Percentiles rank a stretch among this genome's conserved stretches.
Conservation (phyloP, 2,797 vertebrate genomes). For the Falco concolor region DNA sequence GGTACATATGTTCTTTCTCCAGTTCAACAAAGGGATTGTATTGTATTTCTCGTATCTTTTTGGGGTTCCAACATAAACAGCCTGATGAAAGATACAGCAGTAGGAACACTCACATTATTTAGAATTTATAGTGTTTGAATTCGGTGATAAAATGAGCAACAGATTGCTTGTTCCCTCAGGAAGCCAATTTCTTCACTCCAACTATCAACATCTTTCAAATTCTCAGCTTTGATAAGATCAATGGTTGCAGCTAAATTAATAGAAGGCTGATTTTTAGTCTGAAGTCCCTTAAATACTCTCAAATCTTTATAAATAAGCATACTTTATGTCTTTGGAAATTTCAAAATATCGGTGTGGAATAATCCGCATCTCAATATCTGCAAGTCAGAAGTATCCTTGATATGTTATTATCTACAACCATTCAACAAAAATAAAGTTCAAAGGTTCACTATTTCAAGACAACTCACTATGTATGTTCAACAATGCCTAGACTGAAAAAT, state of each 20-base stretch:
- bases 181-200: background rate
- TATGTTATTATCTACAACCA: background rate
- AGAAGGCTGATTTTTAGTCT: background rate
- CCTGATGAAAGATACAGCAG: background rate
- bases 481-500: background rate
- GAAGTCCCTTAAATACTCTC: background rate
- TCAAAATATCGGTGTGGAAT: background rate
- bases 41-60: background rate
- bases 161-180: background rate
- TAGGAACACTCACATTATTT: background rate
- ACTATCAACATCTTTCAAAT: background rate
- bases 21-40: background rate
- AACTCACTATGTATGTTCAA: background rate
- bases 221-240: background rate
- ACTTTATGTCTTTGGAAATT: background rate
- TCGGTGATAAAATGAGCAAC: fast-evolving
- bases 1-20: background rate
- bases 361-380: background rate
- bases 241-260: background rate
- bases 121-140: background rate
- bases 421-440: background rate
- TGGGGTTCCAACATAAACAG: background rate
- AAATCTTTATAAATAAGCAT: background rate
- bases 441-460: background rate
- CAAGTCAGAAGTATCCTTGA: background rate